These are phyloP conservation scores for Onthophagus taurus DNA, from an alignment of 1,140 invertebrate species.

Conservation along the genomic window DNA sequence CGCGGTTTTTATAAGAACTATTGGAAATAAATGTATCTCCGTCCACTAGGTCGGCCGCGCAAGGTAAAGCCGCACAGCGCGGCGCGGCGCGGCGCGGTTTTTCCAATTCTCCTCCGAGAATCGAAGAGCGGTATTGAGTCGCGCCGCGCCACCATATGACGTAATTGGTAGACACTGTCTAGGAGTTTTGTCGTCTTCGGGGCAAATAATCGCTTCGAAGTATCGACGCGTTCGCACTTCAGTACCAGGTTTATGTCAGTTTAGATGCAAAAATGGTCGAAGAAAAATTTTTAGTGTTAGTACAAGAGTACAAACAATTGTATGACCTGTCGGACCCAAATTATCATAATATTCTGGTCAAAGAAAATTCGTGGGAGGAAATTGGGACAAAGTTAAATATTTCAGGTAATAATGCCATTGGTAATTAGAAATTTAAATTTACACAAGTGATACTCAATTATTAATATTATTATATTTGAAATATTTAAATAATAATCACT, in stretches of 20 bases:
- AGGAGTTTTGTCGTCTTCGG: neutral
- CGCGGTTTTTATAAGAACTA: neutral
- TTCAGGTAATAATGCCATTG: neutral
- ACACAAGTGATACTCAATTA: neutral
- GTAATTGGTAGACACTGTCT: neutral
- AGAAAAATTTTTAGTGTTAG: neutral
- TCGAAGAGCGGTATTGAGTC: neutral
- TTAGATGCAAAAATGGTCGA: neutral
- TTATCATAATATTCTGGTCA: neutral
- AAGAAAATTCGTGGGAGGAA: neutral
- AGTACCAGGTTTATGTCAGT: neutral
- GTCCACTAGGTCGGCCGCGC: neutral
- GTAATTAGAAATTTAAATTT: neutral
- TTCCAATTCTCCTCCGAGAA: neutral
- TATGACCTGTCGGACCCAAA: neutral
- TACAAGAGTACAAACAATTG: neutral
- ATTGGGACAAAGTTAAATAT: neutral
- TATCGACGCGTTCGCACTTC: neutral
- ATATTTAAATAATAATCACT: too few species aligned
- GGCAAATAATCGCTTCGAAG: neutral
- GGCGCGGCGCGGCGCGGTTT: neutral
- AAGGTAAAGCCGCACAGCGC: too few species aligned
- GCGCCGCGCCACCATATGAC: neutral
- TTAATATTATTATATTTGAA: too few species aligned
- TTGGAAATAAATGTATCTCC: neutral